Percentiles rank a stretch among this genome's conserved stretches.
Conservation (phyloP, 2,888 invertebrate genomes). For the Chymomyza fuscimana region DNA sequence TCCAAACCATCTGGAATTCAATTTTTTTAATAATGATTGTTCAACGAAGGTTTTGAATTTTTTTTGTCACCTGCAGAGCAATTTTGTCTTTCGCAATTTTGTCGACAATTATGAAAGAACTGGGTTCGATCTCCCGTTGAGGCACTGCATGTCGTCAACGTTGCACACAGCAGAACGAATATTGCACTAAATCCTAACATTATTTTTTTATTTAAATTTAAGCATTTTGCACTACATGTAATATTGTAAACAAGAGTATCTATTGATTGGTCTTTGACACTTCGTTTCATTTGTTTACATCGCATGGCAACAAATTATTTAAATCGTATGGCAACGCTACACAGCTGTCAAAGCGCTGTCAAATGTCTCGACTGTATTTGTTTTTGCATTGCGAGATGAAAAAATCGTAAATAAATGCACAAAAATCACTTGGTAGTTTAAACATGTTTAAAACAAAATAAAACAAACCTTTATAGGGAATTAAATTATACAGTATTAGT, state of each 20-base stretch:
- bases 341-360: slow-evolving; percentile 42
- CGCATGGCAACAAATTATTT: slow-evolving; percentile 12
- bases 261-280: slow-evolving; percentile 54
- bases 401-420: slow-evolving; percentile 28
- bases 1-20: slow-evolving; percentile 71
- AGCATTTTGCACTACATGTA: slow-evolving; percentile 27
- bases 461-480: not conserved
- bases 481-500: slow-evolving; percentile 6
- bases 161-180: slow-evolving; percentile 33
- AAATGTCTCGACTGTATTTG: slow-evolving; percentile 43
- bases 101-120: slow-evolving; percentile 80
- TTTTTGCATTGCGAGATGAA: slow-evolving; percentile 39
- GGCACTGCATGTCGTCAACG: slow-evolving; percentile 29
- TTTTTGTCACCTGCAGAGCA: slow-evolving; percentile 79
- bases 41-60: not conserved
- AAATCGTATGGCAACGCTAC: slow-evolving; percentile 41
- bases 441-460: not conserved
- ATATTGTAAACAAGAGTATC: slow-evolving; percentile 28
- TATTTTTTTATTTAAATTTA: slow-evolving; percentile 13
- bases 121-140: slow-evolving; percentile 81
- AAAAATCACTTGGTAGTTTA: slow-evolving; percentile 14
- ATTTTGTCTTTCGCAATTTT: slow-evolving; percentile 79
- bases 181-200: slow-evolving; percentile 36
- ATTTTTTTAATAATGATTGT: not conserved
- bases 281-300: slow-evolving; percentile 38